These are phyloP conservation scores for Drosophila trapezifrons DNA, from an alignment of 1,140 invertebrate species.

Conservation along the genomic window DNA sequence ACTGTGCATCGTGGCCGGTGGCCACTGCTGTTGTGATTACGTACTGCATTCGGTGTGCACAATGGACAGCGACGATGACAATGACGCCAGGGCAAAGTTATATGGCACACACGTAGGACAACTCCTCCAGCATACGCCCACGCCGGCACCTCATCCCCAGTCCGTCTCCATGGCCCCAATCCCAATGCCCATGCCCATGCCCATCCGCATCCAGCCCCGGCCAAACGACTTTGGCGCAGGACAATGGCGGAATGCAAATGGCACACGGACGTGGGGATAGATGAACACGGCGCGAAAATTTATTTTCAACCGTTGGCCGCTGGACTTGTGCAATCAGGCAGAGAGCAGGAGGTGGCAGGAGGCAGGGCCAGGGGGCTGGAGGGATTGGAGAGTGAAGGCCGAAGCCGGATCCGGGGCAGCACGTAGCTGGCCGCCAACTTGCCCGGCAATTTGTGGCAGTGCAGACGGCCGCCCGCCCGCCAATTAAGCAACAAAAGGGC, in stretches of 20 bases:
- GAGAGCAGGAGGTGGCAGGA: no score
- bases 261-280: conserved; percentile 64
- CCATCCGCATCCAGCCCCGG: not conserved
- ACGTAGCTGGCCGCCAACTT: conserved; percentile 24
- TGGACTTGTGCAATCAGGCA: conserved; percentile 35
- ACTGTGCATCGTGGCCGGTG: conserved; percentile 13
- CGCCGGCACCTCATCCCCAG: not conserved
- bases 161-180: not conserved
- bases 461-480: conserved; percentile 55
- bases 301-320: conserved; percentile 24
- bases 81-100: conserved; percentile 63
- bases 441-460: conserved; percentile 57
- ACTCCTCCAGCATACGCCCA: conserved; percentile 29
- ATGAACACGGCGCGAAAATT: conserved; percentile 64
- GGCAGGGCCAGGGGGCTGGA: no score
- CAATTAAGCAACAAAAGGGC: conserved; percentile 76
- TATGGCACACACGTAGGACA: conserved; percentile 71
- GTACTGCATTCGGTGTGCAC: conserved; percentile 50
- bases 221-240: conserved; percentile 55
- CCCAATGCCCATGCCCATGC: not conserved
- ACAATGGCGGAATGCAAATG: conserved; percentile 78
- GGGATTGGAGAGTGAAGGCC: conserved; percentile 4
- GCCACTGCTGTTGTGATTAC: conserved; percentile 65
- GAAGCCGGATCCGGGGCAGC: conserved; percentile 31
- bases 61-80: conserved; percentile 57